Evolutionary conservation across 92 coral and sea anemone species (phyloP), one percentile per base, ranked within the genome.

Genomic region (Pocillopora meandrina): DNA sequence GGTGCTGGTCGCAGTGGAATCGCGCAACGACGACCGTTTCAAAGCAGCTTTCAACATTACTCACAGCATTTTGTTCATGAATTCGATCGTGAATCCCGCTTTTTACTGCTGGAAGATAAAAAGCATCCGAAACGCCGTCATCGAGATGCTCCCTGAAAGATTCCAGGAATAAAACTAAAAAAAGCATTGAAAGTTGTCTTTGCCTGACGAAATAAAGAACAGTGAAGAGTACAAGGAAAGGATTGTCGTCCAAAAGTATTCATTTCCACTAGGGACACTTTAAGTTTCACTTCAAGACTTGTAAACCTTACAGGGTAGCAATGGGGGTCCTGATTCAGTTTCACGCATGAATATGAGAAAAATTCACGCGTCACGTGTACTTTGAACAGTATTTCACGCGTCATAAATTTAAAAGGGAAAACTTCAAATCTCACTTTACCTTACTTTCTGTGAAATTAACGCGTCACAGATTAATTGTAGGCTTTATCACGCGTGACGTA

Each of bases 51-150:
- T 81, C 77, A 69, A 81, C 34, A 81, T 71, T 12, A n/a, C 77
- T 31, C 85, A 68, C 77, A 81, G 77, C 76, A 35, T 80, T 56
- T 47, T 80, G 11, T 69, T 80, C 33, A 81, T 81, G 82, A 61
- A 77, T 36, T 71, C 85, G 6, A 16, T 69, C 31, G 58, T 70
- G 13, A 70, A 70, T 16, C 85, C 85, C 3, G 70, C 62, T 26
- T 81, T 70, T 71, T 68, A 58, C 55, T 81, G 85, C 59, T 81
- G 77, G 77, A 71, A 60, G 61, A 71, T 81, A 15, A 60, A 59
- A 35, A 34, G 34, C 77, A 71, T 81, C 19, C 68, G 71, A 5
- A 58, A 81, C 10, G 85, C 70, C 35, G 23, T 71, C 6, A 56
- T 2, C 13, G 84, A 55, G 3, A 34, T 63, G 66, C 66, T 77